Evolutionary conservation across 2,888 invertebrate species (phyloP).

Genomic region (Andrena minutula): DNA sequence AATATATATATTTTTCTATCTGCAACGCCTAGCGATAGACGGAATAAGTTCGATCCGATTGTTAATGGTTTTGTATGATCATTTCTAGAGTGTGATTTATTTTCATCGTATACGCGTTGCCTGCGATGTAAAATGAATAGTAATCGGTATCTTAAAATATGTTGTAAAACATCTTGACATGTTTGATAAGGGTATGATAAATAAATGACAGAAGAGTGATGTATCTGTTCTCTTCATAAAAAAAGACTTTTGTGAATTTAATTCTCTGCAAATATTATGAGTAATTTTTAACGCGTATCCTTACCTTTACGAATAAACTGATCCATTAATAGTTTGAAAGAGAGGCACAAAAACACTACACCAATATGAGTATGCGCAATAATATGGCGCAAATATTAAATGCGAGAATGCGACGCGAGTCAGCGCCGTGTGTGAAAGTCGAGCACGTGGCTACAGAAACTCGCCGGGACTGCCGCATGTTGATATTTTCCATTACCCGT

Average conservation of each 20-base stretch:
- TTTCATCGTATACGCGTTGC: constrained; percentile 27
- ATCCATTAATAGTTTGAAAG: neutral
- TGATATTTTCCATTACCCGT: neutral
- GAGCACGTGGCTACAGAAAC: neutral
- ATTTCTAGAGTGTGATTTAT: constrained; percentile 44
- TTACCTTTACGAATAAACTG: neutral
- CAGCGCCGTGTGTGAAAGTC: neutral
- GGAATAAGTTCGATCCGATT: constrained; percentile 52
- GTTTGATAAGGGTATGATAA: constrained; percentile 37
- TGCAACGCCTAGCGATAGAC: constrained; percentile 46
- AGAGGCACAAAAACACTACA: neutral
- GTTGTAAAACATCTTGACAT: constrained; percentile 35
- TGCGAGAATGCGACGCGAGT: no score
- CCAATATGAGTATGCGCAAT: neutral
- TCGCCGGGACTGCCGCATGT: neutral
- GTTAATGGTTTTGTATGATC: constrained; percentile 49
- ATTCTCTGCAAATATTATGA: neutral
- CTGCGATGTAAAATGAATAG: constrained; percentile 30
- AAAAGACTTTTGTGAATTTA: neutral
- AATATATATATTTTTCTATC: constrained; percentile 72
- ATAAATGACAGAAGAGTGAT: constrained; percentile 33
- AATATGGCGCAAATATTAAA: constrained; percentile 3
- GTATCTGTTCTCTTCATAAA: constrained; percentile 17
- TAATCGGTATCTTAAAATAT: constrained; percentile 27
- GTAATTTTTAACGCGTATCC: neutral